Evolutionary conservation across 2,113 vertebrate species (phyloP), one percentile per base, ranked within the genome.

Genomic region (Coreoperca whiteheadi): DNA sequence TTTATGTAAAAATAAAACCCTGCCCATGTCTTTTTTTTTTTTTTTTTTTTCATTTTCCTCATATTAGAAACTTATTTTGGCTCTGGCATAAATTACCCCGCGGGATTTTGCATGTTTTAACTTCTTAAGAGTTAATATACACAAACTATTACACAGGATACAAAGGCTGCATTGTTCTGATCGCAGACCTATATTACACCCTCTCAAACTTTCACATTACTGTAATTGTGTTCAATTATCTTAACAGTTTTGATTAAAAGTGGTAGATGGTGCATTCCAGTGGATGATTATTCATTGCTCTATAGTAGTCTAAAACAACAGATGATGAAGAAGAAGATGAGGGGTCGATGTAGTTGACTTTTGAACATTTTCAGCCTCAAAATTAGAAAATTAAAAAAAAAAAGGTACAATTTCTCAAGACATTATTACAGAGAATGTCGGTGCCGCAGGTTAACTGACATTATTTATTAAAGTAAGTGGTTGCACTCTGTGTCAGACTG

Each of bases 141-240:
- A 93, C 93, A 94, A 86, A 90, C 85, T 87, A 89, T 91, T 89
- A 92, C 56, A 59, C n/a, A 11, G 43, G 4, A 15, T 30, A 94
- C 82, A 94, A 82, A 90, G 90, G 67, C 65, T 41, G 82, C 88
- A 59, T 94, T 95, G 94, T 95, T 87, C 90, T 41, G 54, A 4
- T 43, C 15, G 43, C 41, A 74, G 66, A 81, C 61, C 67, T 64
- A 83, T 90, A 92, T 85, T 87, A 43, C 74, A 67, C 30, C 57
- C 71, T 85, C 81, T 85, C 65, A 79, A 91, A 89, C 91, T 87
- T 92, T 88, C 86, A 74, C 87, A 81, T 91, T 64, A 90, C 92
- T 91, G 89, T 95, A 94, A 94, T 94, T 94, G 92, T 82, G 54
- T 80, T 86, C 91, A 94, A 94, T 95, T 94, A 94, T 89, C 87